Base-by-base conservation (phyloP, 2,797 vertebrate genomes). In the Cryptoprocta ferox region DNA sequence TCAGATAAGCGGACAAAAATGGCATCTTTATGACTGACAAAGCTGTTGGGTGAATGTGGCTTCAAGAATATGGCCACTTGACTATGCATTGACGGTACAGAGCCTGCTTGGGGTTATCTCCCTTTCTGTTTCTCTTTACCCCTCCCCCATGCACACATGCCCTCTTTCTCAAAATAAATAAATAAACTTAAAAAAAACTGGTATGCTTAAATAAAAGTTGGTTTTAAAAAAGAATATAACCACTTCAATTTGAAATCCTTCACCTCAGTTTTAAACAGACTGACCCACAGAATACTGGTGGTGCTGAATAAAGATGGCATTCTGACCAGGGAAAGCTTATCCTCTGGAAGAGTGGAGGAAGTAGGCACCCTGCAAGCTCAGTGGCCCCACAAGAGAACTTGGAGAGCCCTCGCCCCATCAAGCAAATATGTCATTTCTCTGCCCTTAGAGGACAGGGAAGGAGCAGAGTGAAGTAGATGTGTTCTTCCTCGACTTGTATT, bases 171-270 rank as follows among this genome's bases (percentile, higher is more conserved):
- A 39, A 37, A 71, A 71, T 71, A 71, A 39, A 71, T 26, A 39
- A 71, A 66, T 32, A 66, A 65, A 71, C 37, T 70, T 14, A 26
- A 39, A 39, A 71, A 66, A 70, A 19, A 10, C 53, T 59, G 56
- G 56, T 59, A 59, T 59, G 56, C 21, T 59, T 59, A 59, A 24
- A 24, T 59, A 59, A 59, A 59, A 59, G 19, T 59, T 24, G 8
- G 56, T 59, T 59, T 59, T 37, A 12, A 21, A 70, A 42, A 76
- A 83, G 39, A 66, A 56, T 50, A 32, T 24, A 30, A 16, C 16
- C 10, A 15, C 12, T 13, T 65, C 37, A 15, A 53, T 75, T 89
- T 89, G 79, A 95, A 76, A 63, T 75, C 9, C 28, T 66, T 93
- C 45, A 91, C 1, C 12, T 53, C 10, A 16, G 9, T 5, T 3